Evolutionary conservation across 2,113 vertebrate genomes (phyloP), one percentile per base, ranked within the genome.

Genomic region (Edolisoma coerulescens): DNA sequence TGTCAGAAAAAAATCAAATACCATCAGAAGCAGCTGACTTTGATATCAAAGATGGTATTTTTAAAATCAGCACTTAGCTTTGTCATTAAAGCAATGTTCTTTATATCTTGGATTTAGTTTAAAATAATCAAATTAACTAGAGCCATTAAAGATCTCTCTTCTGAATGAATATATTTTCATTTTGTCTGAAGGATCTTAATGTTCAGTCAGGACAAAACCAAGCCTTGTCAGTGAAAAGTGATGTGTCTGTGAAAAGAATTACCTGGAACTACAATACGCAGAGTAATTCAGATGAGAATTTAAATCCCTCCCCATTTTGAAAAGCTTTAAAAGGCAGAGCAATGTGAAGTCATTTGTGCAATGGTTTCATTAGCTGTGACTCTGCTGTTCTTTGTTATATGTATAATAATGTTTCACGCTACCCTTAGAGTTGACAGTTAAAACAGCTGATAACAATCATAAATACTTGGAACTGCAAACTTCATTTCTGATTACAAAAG

Each of bases 321-420:
- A 97, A 96, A 96, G 96, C 97, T 98, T 98, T 98, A 98, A 98
- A 96, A 97, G 93, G 93, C 97, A 97, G 93, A 97, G 93, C 57
- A 89, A 67, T 89, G 96, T 95, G 97, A 96, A 96, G 95, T 94
- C 96, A 77, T 82, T 96, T 67, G 85, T 84, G 90, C 33, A 17
- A 84, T 95, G 94, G 92, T 83, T 97, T 95, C 93, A 65, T 93
- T 78, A 94, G 90, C 93, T 97, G 89, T 93, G 96, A 85, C 90
- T 97, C 94, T 97, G 93, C 94, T 87, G 14, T 87, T 96, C 93
- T 90, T 97, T 97, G 96, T 87, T 97, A 20, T 56, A 27, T 97
- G 95, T 97, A 76, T 91, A 95, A 89, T 96, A 89, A 96, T 89
- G 94, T 90, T 96, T 96, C 96, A 96, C 5, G 8, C 71, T 95